Evolutionary conservation across 2,888 invertebrate genomes (phyloP), one percentile per base, ranked within the genome.

Genomic region (Agrochola circellaris): DNA sequence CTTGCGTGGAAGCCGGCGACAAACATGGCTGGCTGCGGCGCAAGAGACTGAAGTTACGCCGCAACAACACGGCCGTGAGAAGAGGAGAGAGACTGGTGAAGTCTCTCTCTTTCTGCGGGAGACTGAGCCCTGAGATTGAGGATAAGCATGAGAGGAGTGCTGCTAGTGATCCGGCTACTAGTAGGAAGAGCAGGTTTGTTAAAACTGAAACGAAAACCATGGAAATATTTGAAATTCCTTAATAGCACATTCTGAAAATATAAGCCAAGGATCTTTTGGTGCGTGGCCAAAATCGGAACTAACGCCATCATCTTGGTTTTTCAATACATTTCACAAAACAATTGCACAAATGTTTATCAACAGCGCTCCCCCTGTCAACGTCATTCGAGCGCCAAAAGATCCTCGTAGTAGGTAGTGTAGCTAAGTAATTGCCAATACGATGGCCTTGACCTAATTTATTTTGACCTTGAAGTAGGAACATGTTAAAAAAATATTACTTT

Each of bases 31-130:
- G 96, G 95, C 84, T 95, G 60, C 93, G 96, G 0, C 93, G 96
- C 51, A 96, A 96, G 87, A 91, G 96, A 7, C 90, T 95, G 45
- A 96, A 96, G 77, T 88, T 96, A 7, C 91, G 96, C 0, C 88
- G 93, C 70, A 93, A 93, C 87, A 94, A 92, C 82, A 92, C 93
- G 66, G 84, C 89, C 0, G 87, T 88, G 5, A 83, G 95, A 15
- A 88, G 95, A 20, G 96, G 95, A 17, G 96, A 97, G 81, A 95
- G 97, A 60, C 93, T 98, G 70, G 97, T 98, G 30, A 98, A 98
- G 94, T 98, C 98, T 0, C 97, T 98, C 62, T 98, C 98, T 13
- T 98, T 98, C 94, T 98, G 98, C 73, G 98, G 98, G 26, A 97
- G 97, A 78, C 95, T 97, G 75, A 96, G 97, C 70, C 95, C 97